Conservation (phyloP, 2,797 vertebrate genomes). For the Nasua narica region DNA sequence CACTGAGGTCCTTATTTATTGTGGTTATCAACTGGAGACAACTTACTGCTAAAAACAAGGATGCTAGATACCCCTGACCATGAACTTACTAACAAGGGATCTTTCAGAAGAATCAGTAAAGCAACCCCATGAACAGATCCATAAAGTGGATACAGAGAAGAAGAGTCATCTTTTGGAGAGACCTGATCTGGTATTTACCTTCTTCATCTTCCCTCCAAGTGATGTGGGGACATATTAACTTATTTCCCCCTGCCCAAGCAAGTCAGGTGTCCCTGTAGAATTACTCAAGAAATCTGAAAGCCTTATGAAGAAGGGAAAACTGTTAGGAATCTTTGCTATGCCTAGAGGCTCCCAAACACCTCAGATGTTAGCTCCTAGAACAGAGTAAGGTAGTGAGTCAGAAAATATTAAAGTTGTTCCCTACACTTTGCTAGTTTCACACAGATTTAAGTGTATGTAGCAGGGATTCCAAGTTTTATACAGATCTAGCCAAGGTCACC, state of each 20-base stretch:
- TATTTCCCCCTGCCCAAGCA: neutral
- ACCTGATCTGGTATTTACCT: neutral
- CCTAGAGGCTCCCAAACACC: neutral
- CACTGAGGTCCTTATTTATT: neutral
- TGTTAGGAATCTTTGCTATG: neutral
- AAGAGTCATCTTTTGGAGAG: neutral
- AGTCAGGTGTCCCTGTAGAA: neutral
- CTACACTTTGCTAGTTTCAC: neutral
- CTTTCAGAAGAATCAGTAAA: neutral
- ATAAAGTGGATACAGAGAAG: neutral
- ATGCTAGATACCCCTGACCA: neutral
- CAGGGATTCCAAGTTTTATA: neutral
- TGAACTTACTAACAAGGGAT: neutral
- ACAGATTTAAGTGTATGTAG: neutral
- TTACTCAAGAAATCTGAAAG: neutral
- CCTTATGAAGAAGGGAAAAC: neutral
- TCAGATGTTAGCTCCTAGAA: neutral
- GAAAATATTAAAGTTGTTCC: neutral
- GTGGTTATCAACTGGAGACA: neutral
- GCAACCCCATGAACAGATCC: neutral
- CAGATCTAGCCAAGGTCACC: neutral
- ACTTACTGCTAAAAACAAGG: neutral
- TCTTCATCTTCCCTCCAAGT: neutral
- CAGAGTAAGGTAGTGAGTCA: neutral
- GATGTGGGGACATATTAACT: neutral